A percentile compares a stretch with the other conserved stretches of the same genome.
Evolutionary conservation across 2,113 vertebrate species (phyloP).

Genomic region (Lucifuga dentata): DNA sequence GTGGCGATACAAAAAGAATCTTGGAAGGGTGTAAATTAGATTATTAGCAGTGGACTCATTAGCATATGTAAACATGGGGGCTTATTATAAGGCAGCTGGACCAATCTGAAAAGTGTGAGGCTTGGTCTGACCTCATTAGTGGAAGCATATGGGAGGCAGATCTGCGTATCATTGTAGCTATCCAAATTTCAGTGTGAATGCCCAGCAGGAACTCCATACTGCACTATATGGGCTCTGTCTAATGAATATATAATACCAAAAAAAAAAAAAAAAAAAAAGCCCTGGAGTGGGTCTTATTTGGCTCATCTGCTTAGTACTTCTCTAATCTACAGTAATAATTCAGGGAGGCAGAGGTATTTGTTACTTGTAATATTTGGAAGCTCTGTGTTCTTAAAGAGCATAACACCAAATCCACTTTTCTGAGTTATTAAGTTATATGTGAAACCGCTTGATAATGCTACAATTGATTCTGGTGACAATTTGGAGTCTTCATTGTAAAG

Average conservation of each 20-base stretch:
- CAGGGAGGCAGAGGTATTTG: slow-evolving; percentile 4
- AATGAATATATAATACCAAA: slow-evolving; percentile 55
- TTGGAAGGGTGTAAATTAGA: slow-evolving; percentile 74
- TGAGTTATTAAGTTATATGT: too few relatives aligned
- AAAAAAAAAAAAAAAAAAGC: too few relatives aligned
- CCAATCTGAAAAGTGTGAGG: slow-evolving; percentile 57
- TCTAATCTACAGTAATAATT: slow-evolving; percentile 37
- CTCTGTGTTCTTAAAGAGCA: not conserved
- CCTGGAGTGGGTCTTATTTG: slow-evolving; percentile 29
- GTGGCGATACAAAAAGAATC: not conserved
- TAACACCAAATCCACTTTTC: too few relatives aligned
- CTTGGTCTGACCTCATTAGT: slow-evolving; percentile 81
- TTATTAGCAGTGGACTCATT: slow-evolving; percentile 77
- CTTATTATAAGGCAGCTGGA: slow-evolving; percentile 81
- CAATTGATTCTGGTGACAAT: too few relatives aligned
- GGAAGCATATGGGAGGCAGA: slow-evolving; percentile 77
- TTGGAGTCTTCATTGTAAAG: too few relatives aligned
- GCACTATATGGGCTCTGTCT: slow-evolving; percentile 30
- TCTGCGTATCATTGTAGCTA: slow-evolving; percentile 56
- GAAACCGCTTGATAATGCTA: too few relatives aligned
- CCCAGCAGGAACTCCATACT: slow-evolving; percentile 49
- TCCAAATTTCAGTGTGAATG: slow-evolving; percentile 62
- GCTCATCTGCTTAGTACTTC: slow-evolving; percentile 26
- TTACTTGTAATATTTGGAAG: slow-evolving; percentile 4
- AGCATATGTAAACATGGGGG: slow-evolving; percentile 77